Percentiles rank a stretch among this genome's conserved stretches.
Evolutionary conservation across 2,113 vertebrate genomes (phyloP).

Genomic region (Colossoma macropomum): DNA sequence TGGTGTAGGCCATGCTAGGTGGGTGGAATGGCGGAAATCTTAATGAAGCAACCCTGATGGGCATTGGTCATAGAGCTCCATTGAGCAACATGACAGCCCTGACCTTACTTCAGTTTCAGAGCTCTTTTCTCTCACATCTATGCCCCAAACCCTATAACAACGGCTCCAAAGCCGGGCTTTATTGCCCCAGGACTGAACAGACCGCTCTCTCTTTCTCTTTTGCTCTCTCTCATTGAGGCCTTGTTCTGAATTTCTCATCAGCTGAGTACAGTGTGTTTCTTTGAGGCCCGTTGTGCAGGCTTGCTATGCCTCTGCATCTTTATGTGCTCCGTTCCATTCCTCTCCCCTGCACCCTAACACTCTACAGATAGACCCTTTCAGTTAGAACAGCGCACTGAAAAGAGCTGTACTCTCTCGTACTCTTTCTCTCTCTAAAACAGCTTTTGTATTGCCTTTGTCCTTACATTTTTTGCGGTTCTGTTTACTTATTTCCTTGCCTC

Average conservation of each 20-base stretch:
- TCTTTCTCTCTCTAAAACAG: constrained; percentile 21
- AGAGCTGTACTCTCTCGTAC: not conserved
- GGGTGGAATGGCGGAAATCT: constrained; percentile 53
- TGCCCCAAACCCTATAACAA: constrained; percentile 21
- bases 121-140: not conserved
- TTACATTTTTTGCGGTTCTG: constrained; percentile 37
- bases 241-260: constrained; percentile 36
- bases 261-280: constrained; percentile 35
- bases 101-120: constrained; percentile 45
- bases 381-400: constrained; percentile 4
- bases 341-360: not conserved
- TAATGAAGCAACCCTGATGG: constrained; percentile 52
- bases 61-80: constrained; percentile 40
- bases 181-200: not conserved
- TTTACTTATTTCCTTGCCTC: constrained; percentile 31
- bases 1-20: constrained; percentile 45
- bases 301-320: constrained; percentile 37
- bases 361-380: not conserved
- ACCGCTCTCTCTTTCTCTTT: constrained; percentile 36
- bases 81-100: constrained; percentile 40
- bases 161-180: constrained; percentile 26
- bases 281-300: constrained; percentile 1
- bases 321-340: not conserved
- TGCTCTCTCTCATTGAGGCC: constrained; percentile 18
- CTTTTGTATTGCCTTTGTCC: constrained; percentile 9